Base-by-base conservation (phyloP, 2,888 invertebrate genomes). In the Euplexia lucipara region DNA sequence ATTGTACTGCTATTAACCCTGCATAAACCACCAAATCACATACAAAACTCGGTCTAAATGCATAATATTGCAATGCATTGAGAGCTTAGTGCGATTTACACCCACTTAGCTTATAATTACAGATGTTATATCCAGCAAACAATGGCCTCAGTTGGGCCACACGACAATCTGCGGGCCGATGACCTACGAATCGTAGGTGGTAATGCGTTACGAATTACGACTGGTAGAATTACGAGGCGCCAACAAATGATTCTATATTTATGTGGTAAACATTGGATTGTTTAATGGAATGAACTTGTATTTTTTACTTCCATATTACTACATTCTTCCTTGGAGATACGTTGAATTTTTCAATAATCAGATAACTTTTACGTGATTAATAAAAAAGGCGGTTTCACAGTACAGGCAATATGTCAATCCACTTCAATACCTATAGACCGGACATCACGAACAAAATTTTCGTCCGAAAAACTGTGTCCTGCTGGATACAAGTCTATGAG, bases 41-140 rank as follows among this genome's bases (percentile, higher is more conserved):
- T 48, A 37, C 37, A n/a, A 20, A 44, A 2, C 12, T 47, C n/a
- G 58, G 42, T 53, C 20, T 34, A 65, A 63, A 59, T 63, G 48
- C 51, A 68, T 41, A 30, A 42, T 45, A 58, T 67, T 53, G 1
- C 42, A 34, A 60, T 60, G 59, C 59, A 64, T 60, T 61, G 52
- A 60, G 26, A 52, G 22, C 42, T 39, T 20, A 48, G 57, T 39
- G 42, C 58, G 39, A 72, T 81, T 71, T 70, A 70, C 68, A 75
- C 71, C 65, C 66, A 75, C 70, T 69, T 70, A 69, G 49, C 39
- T 57, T 42, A 58, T 76, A 75, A 81, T 83, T 80, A 83, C 70
- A 72, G 66, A 70, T 70, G 71, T 73, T 61, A 49, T 54, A 58
- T 14, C 48, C 51, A 47, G 20, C 58, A 51, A 69, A 80, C 76